Percentiles rank a stretch among this genome's conserved stretches.
Conservation (phyloP, 2,113 vertebrate genomes). For the Empidonax traillii region DNA sequence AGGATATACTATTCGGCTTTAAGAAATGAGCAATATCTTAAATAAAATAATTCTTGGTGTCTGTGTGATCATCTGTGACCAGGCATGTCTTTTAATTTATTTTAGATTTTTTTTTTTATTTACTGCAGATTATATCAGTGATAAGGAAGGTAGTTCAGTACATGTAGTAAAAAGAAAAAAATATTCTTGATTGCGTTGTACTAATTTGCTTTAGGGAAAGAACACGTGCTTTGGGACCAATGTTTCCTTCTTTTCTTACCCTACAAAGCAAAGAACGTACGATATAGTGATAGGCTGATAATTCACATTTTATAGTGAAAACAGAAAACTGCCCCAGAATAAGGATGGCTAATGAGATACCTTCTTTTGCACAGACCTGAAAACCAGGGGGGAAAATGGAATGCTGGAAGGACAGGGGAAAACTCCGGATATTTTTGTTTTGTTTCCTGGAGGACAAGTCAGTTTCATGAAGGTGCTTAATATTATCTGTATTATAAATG, state of each 20-base stretch:
- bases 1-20: neutral
- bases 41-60: neutral
- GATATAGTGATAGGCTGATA: neutral
- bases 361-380: neutral
- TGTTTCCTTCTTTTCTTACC: neutral
- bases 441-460: neutral
- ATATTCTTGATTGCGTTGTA: neutral
- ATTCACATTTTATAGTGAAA: neutral
- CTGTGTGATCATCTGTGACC: neutral
- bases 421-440: neutral
- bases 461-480: neutral
- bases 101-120: neutral
- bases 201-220: neutral
- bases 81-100: neutral
- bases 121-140: neutral
- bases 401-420: neutral
- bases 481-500: neutral
- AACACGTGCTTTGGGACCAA: neutral
- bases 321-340: neutral
- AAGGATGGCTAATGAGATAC: neutral
- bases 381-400: neutral
- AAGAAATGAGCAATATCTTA: neutral
- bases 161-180: neutral
- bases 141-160: neutral
- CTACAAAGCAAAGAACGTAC: neutral